Evolutionary conservation across 2,888 invertebrate genomes (phyloP), one percentile per base, ranked within the genome.

Genomic region (Amiota communis): DNA sequence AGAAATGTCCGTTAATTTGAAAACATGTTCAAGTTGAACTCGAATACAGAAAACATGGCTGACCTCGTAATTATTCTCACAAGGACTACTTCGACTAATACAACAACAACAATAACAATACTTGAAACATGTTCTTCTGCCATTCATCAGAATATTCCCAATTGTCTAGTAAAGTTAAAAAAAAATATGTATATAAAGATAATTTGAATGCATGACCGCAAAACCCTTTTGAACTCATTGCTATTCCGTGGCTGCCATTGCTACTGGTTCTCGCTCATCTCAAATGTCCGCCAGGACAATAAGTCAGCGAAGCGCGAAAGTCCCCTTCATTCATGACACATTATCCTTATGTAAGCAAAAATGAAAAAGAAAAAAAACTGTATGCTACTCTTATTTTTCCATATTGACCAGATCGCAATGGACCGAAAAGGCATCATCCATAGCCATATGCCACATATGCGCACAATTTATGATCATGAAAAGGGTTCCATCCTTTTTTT

Each of bases 1-100:
- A 86, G 77, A 86, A 81, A 85, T 85, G 81, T 85, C 81, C 82
- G 86, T 84, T 85, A 85, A 85, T 79, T 77, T 73, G 83, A 74
- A 77, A 83, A 85, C 86, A 85, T 65, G 75, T 15, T 77, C 67
- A 69, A 72, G 77, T 77, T 79, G 71, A 76, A 73, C 81, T 49
- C 51, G 20, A 10, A 12, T n/a, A 36, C 8, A 36, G 36, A 36
- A 15, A 84, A 83, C 84, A 85, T 85, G 86, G 84, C 84, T 83
- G 86, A 83, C 78, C 81, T 80, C 20, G 56, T 48, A 48, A 63
- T 49, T 48, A 49, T 49, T 11, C 65, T 36, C 48, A 61, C 49
- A 46, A 71, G 56, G 57, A 74, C 36, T 17, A 61, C 36, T 36
- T 36, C 36, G 36, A 36, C 36, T 36, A 36, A 2, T 36, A 36